phyloP scores from a whole-genome alignment of 1,140 invertebrate genomes.

The Acromyrmex heyeri region DNA sequence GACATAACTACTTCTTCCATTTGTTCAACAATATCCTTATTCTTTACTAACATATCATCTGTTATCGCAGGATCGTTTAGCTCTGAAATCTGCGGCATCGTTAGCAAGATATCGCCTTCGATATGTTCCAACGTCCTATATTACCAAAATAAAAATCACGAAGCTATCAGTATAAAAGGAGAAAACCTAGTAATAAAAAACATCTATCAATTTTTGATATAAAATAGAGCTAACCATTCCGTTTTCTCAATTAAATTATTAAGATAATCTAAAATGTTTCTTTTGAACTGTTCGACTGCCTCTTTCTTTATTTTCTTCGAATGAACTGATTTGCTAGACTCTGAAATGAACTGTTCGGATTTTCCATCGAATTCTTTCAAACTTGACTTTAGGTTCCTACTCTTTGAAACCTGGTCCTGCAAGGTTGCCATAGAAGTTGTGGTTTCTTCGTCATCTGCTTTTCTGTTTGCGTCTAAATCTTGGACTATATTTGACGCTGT shows the following conservation, averaged over 20 bases:
- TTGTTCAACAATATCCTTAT: constrained; percentile 87
- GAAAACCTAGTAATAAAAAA: background rate
- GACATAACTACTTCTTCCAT: constrained; percentile 89
- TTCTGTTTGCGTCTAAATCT: constrained; percentile 77
- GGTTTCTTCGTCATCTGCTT: constrained; percentile 78
- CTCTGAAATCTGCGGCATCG: constrained; percentile 87
- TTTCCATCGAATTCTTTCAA: background rate
- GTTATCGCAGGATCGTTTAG: constrained; percentile 86
- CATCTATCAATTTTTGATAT: background rate
- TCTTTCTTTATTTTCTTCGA: background rate
- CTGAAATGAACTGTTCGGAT: constrained; percentile 2
- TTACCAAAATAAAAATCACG: constrained; percentile 2
- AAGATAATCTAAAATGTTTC: constrained; percentile 78
- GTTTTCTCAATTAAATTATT: constrained; percentile 79
- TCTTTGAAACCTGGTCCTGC: background rate
- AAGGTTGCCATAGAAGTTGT: background rate
- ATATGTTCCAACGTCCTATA: constrained; percentile 90
- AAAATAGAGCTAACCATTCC: constrained; percentile 74
- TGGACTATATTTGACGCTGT: constrained; percentile 83
- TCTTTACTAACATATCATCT: constrained; percentile 83
- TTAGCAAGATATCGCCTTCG: constrained; percentile 89
- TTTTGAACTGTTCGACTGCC: constrained; percentile 74
- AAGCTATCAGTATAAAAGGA: background rate
- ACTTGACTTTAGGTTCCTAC: background rate
- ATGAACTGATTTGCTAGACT: constrained; percentile 49